These are phyloP conservation scores for Drosophila ficusphila DNA, from an alignment of 1,140 invertebrate genomes.

Conservation along the genomic window DNA sequence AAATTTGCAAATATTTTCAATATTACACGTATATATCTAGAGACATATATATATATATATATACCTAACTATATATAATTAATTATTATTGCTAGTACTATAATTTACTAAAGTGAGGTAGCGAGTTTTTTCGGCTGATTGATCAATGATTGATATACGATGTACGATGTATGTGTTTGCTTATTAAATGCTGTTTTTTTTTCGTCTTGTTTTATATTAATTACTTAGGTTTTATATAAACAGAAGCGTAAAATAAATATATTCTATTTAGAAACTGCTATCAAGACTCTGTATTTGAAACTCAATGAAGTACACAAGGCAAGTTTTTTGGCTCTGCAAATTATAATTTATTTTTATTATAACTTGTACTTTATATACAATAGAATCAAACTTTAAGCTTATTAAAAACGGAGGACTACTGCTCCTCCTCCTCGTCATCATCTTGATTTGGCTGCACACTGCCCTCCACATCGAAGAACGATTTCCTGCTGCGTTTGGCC, in stretches of 20 bases:
- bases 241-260: constrained; percentile 73
- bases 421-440: constrained; percentile 43
- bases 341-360: neutral
- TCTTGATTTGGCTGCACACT: constrained; percentile 19
- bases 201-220: constrained; percentile 76
- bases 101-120: constrained; percentile 35
- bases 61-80: constrained; percentile 37
- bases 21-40: constrained; percentile 50
- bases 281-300: neutral
- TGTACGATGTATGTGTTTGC: constrained; percentile 60
- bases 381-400: neutral
- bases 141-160: constrained; percentile 50
- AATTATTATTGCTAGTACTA: constrained; percentile 45
- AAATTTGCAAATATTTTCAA: constrained; percentile 67
- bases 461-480: constrained; percentile 66
- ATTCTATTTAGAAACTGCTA: constrained; percentile 70
- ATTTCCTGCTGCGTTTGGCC: constrained; percentile 61
- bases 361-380: constrained; percentile 2
- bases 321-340: neutral
- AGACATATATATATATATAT: constrained; percentile 39
- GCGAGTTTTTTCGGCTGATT: constrained; percentile 38
- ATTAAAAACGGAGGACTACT: neutral
- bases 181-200: constrained; percentile 60
- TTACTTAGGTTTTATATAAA: constrained; percentile 80
- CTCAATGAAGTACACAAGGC: too few relatives aligned